These are phyloP conservation scores for Stenichneumon culpator DNA, from an alignment of 2,888 invertebrate genomes.

Conservation along the genomic window DNA sequence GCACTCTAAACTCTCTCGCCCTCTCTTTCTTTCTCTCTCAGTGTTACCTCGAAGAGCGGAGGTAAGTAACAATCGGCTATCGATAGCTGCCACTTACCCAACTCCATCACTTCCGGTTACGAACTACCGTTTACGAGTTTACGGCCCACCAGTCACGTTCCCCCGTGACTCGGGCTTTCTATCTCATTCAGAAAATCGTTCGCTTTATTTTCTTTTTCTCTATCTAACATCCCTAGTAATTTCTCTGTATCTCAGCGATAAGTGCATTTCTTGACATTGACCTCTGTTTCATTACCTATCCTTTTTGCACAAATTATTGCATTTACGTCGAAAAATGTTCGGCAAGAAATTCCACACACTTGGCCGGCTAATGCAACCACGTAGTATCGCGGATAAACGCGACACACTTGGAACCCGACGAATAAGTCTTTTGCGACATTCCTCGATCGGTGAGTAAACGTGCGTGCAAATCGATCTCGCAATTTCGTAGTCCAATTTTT, in stretches of 20 bases:
- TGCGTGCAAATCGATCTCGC: conserved; percentile 55
- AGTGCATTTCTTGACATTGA: conserved; percentile 47
- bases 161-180: conserved; percentile 58
- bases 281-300: conserved; percentile 5
- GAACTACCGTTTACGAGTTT: conserved; percentile 80
- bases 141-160: conserved; percentile 78
- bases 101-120: conserved; percentile 82
- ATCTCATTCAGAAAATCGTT: conserved; percentile 65
- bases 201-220: conserved; percentile 25
- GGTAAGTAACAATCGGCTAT: conserved; percentile 79
- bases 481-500: conserved; percentile 50
- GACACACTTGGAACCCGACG: conserved; percentile 40
- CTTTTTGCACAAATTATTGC: background rate
- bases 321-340: background rate
- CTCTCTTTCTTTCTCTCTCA: conserved; percentile 28
- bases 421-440: conserved; percentile 58
- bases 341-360: conserved; percentile 23
- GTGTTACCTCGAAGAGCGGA: conserved; percentile 70
- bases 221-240: conserved; percentile 47
- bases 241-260: conserved; percentile 52
- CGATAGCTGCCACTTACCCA: conserved; percentile 81
- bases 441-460: conserved; percentile 10
- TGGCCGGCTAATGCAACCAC: background rate
- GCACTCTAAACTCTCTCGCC: conserved; percentile 41
- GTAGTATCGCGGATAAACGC: conserved; percentile 26